Evolutionary conservation across 2,113 vertebrate species (phyloP).

Genomic region (Tiliqua scincoides): DNA sequence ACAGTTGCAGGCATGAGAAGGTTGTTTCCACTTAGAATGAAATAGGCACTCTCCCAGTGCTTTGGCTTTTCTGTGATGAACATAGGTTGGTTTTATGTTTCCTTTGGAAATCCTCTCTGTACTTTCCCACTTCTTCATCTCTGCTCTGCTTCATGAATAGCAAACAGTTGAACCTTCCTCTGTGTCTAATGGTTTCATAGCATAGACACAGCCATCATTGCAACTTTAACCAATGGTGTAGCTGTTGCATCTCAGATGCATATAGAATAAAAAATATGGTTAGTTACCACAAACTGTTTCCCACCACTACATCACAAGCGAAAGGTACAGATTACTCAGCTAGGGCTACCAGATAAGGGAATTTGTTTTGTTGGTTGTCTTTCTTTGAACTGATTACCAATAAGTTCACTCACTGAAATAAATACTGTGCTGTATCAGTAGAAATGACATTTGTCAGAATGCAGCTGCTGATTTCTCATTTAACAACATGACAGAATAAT

Average conservation of each 20-base stretch:
- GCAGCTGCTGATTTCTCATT: not conserved
- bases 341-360: not conserved
- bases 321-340: not conserved
- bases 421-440: not conserved
- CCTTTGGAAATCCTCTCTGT: slow-evolving; percentile 18
- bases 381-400: not conserved
- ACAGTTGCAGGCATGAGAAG: slow-evolving; percentile 10
- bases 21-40: not conserved
- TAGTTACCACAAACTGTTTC: not conserved
- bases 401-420: not conserved
- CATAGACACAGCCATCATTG: not conserved
- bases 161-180: not conserved
- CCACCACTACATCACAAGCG: not conserved
- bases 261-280: not conserved
- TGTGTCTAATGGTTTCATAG: not conserved
- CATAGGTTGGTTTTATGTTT: not conserved
- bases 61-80: rapidly evolving
- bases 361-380: not conserved
- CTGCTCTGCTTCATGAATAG: not conserved
- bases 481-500: not conserved
- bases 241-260: not conserved
- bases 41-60: rapidly evolving
- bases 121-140: slow-evolving; percentile 33
- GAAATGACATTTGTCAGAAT: not conserved
- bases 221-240: not conserved